Evolutionary conservation across 1,140 invertebrate species (phyloP).

Genomic region (Gryllus bimaculatus): DNA sequence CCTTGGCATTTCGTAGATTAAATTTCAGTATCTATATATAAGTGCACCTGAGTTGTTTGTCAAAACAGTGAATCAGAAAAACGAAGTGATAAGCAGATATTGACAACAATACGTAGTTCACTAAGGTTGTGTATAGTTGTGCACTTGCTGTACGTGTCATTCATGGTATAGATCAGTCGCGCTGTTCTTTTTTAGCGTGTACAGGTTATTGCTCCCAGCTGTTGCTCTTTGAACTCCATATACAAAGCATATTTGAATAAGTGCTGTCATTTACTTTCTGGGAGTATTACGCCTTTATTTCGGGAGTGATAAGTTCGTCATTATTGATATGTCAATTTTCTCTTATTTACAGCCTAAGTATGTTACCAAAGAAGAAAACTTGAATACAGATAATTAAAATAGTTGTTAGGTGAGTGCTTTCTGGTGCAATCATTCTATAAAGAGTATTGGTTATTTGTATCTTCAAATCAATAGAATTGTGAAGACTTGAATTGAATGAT

Average conservation of each 20-base stretch:
- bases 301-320: neutral
- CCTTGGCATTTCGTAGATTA: neutral
- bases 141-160: no score
- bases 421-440: neutral
- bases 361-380: neutral
- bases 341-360: neutral
- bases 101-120: neutral
- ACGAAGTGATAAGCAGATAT: neutral
- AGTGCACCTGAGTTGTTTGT: neutral
- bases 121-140: no score
- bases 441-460: neutral
- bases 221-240: neutral
- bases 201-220: slow-evolving; percentile 3
- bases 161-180: neutral
- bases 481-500: no score
- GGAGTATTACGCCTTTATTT: neutral
- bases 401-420: neutral
- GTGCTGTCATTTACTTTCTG: neutral
- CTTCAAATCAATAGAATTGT: no score
- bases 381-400: neutral
- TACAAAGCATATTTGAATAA: neutral
- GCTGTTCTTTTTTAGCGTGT: neutral
- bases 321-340: neutral
- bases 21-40: neutral
- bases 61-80: neutral